Evolutionary conservation across 1,140 invertebrate genomes (phyloP).

Genomic region (Pseudoatta argentina): DNA sequence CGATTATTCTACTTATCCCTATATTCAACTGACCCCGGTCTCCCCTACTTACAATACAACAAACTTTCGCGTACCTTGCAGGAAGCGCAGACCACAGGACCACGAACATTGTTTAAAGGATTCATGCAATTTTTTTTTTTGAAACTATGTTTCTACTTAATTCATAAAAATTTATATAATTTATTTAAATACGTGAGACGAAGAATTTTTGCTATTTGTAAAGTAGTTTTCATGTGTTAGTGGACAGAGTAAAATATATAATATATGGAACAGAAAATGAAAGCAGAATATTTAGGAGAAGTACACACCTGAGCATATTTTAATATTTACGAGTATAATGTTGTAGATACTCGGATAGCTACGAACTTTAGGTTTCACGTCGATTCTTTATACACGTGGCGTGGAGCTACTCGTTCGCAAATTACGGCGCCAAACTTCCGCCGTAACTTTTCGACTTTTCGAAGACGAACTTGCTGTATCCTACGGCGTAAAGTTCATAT

Average conservation of each 20-base stretch:
- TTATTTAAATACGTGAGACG: constrained; percentile 14
- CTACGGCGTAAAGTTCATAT: constrained; percentile 28
- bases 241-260: neutral
- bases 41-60: neutral
- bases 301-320: neutral
- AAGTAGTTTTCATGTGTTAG: neutral
- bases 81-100: neutral
- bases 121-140: neutral
- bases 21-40: too few relatives aligned
- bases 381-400: constrained; percentile 35
- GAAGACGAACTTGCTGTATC: constrained; percentile 34
- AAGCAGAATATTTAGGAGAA: neutral
- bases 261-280: neutral
- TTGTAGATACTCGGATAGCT: neutral
- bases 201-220: neutral
- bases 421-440: constrained; percentile 38
- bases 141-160: neutral
- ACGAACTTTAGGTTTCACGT: constrained; percentile 17
- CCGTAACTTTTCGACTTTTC: constrained; percentile 30
- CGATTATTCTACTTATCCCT: too few relatives aligned
- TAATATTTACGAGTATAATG: neutral
- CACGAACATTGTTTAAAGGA: constrained; percentile 49
- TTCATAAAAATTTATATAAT: constrained; percentile 25
- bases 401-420: constrained; percentile 23
- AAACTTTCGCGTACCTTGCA: constrained; percentile 1